Base-by-base conservation (phyloP, 1,140 invertebrate species). In the Bombus waltoni region DNA sequence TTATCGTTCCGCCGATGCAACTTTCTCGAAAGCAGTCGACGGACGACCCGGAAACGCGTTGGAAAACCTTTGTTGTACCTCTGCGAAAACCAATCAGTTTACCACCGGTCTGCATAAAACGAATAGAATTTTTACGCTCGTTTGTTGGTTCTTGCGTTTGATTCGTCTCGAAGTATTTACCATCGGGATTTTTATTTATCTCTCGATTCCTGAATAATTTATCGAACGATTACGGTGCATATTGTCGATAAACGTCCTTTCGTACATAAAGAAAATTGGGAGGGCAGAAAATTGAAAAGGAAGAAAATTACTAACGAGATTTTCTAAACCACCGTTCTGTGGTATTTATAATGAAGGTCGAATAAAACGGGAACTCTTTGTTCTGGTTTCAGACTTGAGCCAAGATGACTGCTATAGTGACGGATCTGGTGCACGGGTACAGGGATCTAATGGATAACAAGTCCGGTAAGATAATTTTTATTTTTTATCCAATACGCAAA, bases 391-490 rank as follows among this genome's bases (percentile, higher is more conserved):
- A 97, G 96, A 96, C 94, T 93, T 87, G 93, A 92, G 93, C 59
- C 95, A 96, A 96, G 91, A 97, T 97, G 96, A 96, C 96, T 88
- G 96, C 95, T 87, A 94, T 96, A 94, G 96, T 97, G 90, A 96
- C 96, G 87, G 96, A 96, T 94, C 93, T 97, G 78, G 95, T 97
- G 89, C 95, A 97, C 93, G 96, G 97, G 94, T 98, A 98, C 93
- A 96, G 96, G 94, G 97, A 98, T 93, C 96, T 98, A 83, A 97
- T 98, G 96, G 96, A 97, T 92, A 97, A 97, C 92, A 97, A 96
- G 95, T 97, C 97, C 92, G 97, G 97, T 98, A 95, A 97, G 97
- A 25, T 10, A 4, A 87, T 66, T 75, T 42, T 57, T 22, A 42
- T 59, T 65, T 1, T 42, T 32, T 32, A 32, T 32, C 32, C 32